Evolutionary conservation across 2,113 vertebrate genomes (phyloP).

Genomic region (Pleuronectes platessa): DNA sequence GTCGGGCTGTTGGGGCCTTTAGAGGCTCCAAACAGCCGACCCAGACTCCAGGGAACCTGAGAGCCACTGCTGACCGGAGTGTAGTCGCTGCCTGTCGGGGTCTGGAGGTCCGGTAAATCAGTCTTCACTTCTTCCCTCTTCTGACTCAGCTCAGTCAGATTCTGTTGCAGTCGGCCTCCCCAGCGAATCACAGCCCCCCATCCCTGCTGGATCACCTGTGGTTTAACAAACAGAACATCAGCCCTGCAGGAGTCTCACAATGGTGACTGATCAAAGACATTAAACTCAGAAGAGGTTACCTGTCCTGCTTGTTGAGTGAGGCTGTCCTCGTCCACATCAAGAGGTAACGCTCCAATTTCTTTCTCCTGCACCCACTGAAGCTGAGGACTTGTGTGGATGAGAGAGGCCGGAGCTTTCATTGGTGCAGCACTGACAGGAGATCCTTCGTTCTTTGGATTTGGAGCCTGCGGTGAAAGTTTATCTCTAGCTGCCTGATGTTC

Average conservation of each 20-base stretch:
- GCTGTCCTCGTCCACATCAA: slow-evolving; percentile 57
- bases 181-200: slow-evolving; percentile 87
- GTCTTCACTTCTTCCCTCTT: slow-evolving; percentile 56
- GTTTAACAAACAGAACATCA: background rate
- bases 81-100: slow-evolving; percentile 63
- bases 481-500: slow-evolving; percentile 42
- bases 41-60: slow-evolving; percentile 82
- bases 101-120: slow-evolving; percentile 43
- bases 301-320: slow-evolving; percentile 81
- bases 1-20: slow-evolving; percentile 68
- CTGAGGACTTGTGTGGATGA: slow-evolving; percentile 69
- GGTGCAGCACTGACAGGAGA: slow-evolving; percentile 28
- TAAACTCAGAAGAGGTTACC: slow-evolving; percentile 31
- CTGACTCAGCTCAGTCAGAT: slow-evolving; percentile 68
- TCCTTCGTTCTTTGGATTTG: slow-evolving; percentile 32
- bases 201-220: slow-evolving; percentile 86
- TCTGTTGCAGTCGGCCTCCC: slow-evolving; percentile 85
- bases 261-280: background rate
- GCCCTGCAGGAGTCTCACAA: background rate
- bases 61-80: slow-evolving; percentile 46
- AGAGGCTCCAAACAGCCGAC: slow-evolving; percentile 90
- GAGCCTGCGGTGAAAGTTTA: slow-evolving; percentile 14
- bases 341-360: slow-evolving; percentile 69
- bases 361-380: slow-evolving; percentile 75
- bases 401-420: background rate